Evolutionary conservation across 2,888 invertebrate genomes (phyloP).

Genomic region (Lepidocyrtoides sp.): DNA sequence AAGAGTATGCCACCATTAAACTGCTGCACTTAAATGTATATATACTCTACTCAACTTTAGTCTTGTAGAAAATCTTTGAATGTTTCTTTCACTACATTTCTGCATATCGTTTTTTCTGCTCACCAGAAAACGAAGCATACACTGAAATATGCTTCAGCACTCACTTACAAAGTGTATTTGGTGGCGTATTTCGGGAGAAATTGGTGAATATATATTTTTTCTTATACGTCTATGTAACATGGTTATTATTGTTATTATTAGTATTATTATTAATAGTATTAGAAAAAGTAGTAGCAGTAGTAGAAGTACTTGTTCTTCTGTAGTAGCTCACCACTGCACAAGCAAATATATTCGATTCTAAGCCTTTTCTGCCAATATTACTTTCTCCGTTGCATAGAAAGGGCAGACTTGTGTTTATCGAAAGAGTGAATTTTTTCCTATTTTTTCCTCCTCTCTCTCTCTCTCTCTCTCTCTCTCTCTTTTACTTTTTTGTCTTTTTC

Average conservation of each 20-base stretch:
- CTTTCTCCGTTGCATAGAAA: constrained; percentile 6
- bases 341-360: background rate
- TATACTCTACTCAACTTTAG: background rate
- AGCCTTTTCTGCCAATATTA: background rate
- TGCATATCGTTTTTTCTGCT: background rate
- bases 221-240: no score
- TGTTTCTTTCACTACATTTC: background rate
- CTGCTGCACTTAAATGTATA: background rate
- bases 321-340: no score
- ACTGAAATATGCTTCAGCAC: no score
- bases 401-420: background rate
- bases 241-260: background rate
- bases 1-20: no score
- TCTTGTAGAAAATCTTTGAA: background rate
- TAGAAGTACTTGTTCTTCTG: background rate
- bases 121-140: background rate
- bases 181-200: no score
- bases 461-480: background rate
- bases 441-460: constrained; percentile 13
- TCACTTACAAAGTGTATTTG: no score
- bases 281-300: background rate
- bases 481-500: constrained; percentile 24
- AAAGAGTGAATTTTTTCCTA: background rate
- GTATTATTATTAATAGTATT: background rate
- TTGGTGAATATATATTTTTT: no score